These are phyloP conservation scores for Mionectes macconnelli DNA, from an alignment of 2,113 vertebrate species.

Conservation along the genomic window DNA sequence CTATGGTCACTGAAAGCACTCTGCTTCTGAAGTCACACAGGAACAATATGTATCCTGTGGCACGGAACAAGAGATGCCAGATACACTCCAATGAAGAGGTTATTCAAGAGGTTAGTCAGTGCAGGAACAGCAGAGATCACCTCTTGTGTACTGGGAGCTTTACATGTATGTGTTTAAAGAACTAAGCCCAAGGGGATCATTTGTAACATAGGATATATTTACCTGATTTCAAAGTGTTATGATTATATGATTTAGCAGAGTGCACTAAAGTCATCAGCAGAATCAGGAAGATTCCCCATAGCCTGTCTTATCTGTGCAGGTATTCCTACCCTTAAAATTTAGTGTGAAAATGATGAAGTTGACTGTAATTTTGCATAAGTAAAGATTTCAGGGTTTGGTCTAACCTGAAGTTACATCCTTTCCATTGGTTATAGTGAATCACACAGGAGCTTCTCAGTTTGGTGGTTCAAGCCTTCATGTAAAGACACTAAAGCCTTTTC, in stretches of 20 bases:
- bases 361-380: not conserved
- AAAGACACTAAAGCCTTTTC: conserved; percentile 17
- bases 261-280: not conserved
- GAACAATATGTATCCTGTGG: not conserved
- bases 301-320: not conserved
- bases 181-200: not conserved
- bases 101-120: not conserved
- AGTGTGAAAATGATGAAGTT: not conserved
- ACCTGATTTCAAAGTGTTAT: not conserved
- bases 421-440: not conserved
- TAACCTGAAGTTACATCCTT: not conserved
- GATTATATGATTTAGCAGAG: not conserved
- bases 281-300: not conserved
- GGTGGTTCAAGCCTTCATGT: not conserved
- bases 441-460: not conserved
- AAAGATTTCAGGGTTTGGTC: not conserved
- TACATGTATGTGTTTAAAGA: not conserved
- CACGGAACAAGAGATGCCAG: not conserved
- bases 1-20: not conserved
- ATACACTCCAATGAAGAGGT: not conserved
- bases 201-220: not conserved
- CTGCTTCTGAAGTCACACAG: not conserved
- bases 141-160: not conserved
- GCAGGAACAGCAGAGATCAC: not conserved
- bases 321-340: not conserved